Conservation (phyloP, 2,113 vertebrate genomes). For the Chaenogobius annularis region DNA sequence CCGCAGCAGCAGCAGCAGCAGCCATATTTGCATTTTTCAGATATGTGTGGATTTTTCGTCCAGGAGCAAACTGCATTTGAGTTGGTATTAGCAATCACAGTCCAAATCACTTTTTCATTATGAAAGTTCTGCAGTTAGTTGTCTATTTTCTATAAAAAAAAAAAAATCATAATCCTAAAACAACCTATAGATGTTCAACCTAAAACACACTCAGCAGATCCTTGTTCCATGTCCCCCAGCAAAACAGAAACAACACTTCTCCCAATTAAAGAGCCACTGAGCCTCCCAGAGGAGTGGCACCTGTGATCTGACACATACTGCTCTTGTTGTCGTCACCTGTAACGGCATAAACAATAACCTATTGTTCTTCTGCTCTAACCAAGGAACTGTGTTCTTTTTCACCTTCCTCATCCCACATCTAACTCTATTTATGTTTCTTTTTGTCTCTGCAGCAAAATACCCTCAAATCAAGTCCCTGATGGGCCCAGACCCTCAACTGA, state of each 20-base stretch:
- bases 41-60: background rate
- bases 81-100: background rate
- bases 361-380: background rate
- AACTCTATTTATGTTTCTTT: background rate
- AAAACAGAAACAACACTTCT: constrained; percentile 68
- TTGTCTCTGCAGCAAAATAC: constrained; percentile 85
- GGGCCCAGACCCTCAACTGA: constrained; percentile 90
- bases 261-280: constrained; percentile 63
- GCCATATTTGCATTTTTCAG: constrained; percentile 37
- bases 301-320: background rate
- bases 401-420: background rate
- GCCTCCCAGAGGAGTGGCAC: constrained; percentile 37
- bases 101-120: background rate
- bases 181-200: background rate
- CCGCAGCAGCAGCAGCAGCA: background rate
- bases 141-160: background rate
- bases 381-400: background rate
- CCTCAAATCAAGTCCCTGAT: constrained; percentile 94
- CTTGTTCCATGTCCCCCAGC: constrained; percentile 24
- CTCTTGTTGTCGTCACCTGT: background rate
- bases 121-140: background rate
- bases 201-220: constrained; percentile 2
- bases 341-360: background rate
- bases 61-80: background rate
- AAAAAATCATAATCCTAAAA: background rate